phyloP scores from a whole-genome alignment of 2,888 invertebrate species.

The Trichopoda pennipes region DNA sequence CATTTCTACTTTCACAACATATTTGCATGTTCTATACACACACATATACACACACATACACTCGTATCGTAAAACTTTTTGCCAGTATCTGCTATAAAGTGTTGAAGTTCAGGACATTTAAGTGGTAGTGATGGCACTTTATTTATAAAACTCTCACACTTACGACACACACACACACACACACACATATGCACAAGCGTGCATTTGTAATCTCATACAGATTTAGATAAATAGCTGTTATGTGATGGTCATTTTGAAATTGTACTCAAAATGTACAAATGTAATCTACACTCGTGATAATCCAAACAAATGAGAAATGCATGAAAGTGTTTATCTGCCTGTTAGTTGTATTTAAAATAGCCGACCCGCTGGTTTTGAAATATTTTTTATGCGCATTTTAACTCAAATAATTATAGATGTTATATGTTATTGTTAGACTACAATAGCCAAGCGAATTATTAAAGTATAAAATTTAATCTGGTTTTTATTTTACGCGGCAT shows the following conservation, averaged over 20 bases:
- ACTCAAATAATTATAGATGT: too few species aligned
- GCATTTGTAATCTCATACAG: constrained; percentile 7
- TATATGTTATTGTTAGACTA: too few species aligned
- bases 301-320: constrained; percentile 2
- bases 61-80: too few species aligned
- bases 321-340: neutral
- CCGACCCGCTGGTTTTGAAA: neutral
- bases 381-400: too few species aligned
- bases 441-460: too few species aligned
- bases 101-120: constrained; percentile 14
- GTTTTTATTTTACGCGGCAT: too few species aligned
- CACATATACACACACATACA: neutral
- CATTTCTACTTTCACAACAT: neutral
- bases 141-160: constrained; percentile 5
- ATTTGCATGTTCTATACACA: neutral
- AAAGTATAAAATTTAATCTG: too few species aligned
- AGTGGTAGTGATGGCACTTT: constrained; percentile 45
- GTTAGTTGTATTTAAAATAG: neutral
- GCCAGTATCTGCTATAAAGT: neutral
- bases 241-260: constrained; percentile 52
- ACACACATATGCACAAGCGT: neutral
- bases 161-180: constrained; percentile 5
- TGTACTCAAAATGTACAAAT: constrained; percentile 5
- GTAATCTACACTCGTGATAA: constrained; percentile 16
- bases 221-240: constrained; percentile 53